phyloP scores from a whole-genome alignment of 2,797 vertebrate genomes.

The Pseudopleuronectes americanus region DNA sequence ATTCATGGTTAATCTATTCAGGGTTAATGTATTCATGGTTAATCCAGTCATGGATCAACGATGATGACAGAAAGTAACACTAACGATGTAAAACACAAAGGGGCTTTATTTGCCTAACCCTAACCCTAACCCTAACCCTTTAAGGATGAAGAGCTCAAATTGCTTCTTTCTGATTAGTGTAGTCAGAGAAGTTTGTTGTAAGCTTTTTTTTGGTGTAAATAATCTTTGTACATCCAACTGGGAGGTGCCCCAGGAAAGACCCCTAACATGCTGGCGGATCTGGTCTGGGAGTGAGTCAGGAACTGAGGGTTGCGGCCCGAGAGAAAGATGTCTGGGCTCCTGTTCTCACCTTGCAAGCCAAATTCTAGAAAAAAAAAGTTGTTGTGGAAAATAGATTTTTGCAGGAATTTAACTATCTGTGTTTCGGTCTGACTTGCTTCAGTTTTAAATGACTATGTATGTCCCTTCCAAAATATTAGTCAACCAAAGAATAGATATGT shows the following conservation, averaged over 20 bases:
- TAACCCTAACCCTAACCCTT: too few relatives aligned
- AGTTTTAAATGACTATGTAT: too few relatives aligned
- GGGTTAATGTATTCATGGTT: too few relatives aligned
- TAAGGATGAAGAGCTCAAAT: background rate
- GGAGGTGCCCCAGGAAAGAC: conserved; percentile 16
- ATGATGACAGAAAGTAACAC: too few relatives aligned
- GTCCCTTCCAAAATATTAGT: too few relatives aligned
- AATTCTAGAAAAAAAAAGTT: background rate
- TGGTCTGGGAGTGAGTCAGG: conserved; percentile 8
- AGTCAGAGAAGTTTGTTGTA: background rate
- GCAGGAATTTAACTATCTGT: background rate
- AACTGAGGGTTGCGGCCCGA: background rate
- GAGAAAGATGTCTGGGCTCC: background rate
- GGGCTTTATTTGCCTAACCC: too few relatives aligned
- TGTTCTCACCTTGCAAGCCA: background rate
- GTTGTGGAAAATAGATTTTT: background rate
- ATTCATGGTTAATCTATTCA: too few relatives aligned
- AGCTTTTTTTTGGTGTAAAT: background rate
- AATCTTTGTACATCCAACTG: conserved; percentile 7
- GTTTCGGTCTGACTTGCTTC: background rate
- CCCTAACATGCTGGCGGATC: conserved; percentile 18
- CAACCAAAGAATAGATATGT: too few relatives aligned
- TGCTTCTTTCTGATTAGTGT: background rate
- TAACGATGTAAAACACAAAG: too few relatives aligned
- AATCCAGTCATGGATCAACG: too few relatives aligned